Base-by-base conservation (phyloP, 1,140 invertebrate genomes). In the Halyomorpha halys region DNA sequence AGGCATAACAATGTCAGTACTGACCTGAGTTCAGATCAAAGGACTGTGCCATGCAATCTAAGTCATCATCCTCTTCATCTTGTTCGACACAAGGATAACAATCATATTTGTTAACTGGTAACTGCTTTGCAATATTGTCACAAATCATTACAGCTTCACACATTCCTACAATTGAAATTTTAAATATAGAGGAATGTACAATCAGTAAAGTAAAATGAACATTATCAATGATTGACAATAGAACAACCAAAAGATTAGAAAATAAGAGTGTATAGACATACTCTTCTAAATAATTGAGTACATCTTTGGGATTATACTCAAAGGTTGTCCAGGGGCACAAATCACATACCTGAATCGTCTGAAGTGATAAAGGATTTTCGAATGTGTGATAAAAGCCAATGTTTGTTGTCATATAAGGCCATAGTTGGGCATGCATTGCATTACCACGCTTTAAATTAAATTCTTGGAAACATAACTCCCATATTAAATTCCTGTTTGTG, bases 311-410 rank as follows among this genome's bases (percentile, higher is more conserved):
- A 49, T 49, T 19, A 49, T 11, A 13, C 34, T 11, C 34, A 13
- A 39, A 11, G 11, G 6, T 11, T 13, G 34, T 13, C 4, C 4
- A 39, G 8, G 1, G 1, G 27, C 14, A 56, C 15, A 56, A 56
- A 15, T 19, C 44, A 8, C 47, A 66, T 80, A 80, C 90, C 90
- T 71, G 91, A 94, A 75, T 96, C 92, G 78, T 97, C 94, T 30
- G 90, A 92, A n/a, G 89, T 90, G 70, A 95, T 91, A 75, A 94
- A 97, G 19, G 91, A 94, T 74, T 95, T 93, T 63, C 90, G 80
- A 65, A 96, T 93, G 75, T 95, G 90, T 56, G 90, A 90, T 61
- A 96, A 79, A 30, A 97, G 78, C 87, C 94, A 97, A 66, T 89
- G 86, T 76, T 86, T 86, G 74, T 95, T 91, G 74, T 95, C 91